Evolutionary conservation across 1,140 invertebrate genomes (phyloP), one percentile per base, ranked within the genome.

Genomic region (Pogonus chalceus): DNA sequence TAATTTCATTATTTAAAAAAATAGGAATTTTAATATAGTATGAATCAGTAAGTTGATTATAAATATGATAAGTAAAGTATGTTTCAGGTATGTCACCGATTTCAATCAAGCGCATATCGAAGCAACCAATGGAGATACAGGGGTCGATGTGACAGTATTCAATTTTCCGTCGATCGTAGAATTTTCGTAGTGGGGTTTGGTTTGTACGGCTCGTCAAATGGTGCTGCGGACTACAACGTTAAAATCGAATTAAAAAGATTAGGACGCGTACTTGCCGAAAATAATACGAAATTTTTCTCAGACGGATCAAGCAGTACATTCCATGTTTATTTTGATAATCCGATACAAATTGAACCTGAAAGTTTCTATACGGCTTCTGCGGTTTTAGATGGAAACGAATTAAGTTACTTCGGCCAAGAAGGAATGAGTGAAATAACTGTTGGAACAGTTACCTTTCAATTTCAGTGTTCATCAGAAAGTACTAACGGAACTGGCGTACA

Each of bases 361-460:
- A 84, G 81, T 37, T 92, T 89, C 64, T 94, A 95, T 63, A 94
- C 90, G 1, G 90, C 90, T 12, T 92, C 89, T 1, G 90, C 87
- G 1, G 84, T 93, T 58, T 71, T 95, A 2, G 90, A 94, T 67
- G 92, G 92, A 9, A 84, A 82, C 24, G 92, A 96, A 70, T 73
- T 97, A 39, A 92, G 90, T 70, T 95, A 93, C 68, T 95, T 94
- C 69, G 92, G 92, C n/a, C 91, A 94, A 69, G 91, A 95, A 72
- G 91, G 92, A 20, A 82, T 94, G 77, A 90, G 86, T 64, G 92
- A 95, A 73, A 88, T 92, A 10, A 86, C 84, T 16, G 87, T 90
- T 60, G 88, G 88, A 14, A 85, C 84, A 62, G 90, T 93, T 26
- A 92, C 88, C 24, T 94, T 94, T 73, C 90, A 93, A 71, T 95